Evolutionary conservation across 2,113 vertebrate species (phyloP).

Genomic region (Epinephelus fuscoguttatus): DNA sequence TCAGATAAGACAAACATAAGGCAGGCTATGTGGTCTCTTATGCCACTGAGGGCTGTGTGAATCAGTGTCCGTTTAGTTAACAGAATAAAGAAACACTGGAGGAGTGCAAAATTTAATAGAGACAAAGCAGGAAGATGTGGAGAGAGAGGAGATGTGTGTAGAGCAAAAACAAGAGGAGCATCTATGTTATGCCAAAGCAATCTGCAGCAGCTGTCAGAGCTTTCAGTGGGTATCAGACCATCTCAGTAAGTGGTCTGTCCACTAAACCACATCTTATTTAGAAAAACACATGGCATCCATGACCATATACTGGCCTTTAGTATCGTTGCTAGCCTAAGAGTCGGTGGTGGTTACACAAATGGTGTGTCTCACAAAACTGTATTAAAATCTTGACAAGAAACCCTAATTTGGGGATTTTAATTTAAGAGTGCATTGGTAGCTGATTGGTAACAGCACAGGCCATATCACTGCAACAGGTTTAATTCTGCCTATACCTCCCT

Average conservation of each 20-base stretch:
- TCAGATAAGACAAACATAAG: conserved; percentile 57
- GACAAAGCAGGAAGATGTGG: background rate
- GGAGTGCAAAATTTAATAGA: background rate
- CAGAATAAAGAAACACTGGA: no score
- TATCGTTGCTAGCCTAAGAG: background rate
- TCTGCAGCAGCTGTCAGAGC: conserved; percentile 18
- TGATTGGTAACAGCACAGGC: background rate
- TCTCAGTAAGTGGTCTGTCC: background rate
- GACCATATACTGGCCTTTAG: background rate
- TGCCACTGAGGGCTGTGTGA: no score
- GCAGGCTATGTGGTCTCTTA: conserved; percentile 23
- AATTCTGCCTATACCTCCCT: background rate
- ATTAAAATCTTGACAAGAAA: background rate
- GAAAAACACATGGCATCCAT: conserved; percentile 8
- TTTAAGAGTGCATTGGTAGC: background rate
- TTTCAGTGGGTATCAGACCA: background rate
- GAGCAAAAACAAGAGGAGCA: background rate
- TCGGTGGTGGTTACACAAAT: background rate
- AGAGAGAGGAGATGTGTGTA: background rate
- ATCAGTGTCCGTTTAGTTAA: no score
- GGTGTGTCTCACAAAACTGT: background rate
- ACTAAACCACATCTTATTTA: background rate
- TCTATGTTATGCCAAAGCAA: conserved; percentile 15
- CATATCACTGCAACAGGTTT: background rate
- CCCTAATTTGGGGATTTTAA: no score